Conservation (phyloP, 2,797 vertebrate genomes). For the Avahi laniger region DNA sequence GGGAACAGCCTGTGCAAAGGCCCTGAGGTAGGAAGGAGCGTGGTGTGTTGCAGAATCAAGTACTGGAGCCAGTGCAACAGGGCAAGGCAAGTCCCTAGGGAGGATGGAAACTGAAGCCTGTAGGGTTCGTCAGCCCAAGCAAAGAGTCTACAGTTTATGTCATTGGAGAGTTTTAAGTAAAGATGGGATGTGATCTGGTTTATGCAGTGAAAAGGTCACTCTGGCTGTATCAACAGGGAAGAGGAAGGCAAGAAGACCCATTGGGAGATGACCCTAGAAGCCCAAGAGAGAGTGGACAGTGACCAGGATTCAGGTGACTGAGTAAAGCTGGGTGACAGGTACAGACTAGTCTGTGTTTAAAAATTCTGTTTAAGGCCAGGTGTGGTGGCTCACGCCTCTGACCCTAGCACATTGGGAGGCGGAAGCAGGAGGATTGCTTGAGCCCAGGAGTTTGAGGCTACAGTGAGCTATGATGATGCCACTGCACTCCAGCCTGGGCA, state of each 20-base stretch:
- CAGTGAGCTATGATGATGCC: no score
- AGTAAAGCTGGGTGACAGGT: fast-evolving
- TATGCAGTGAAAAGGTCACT: not conserved
- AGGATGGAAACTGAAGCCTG: not conserved
- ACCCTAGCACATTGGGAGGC: no score
- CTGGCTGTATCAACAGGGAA: not conserved
- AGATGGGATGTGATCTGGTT: not conserved
- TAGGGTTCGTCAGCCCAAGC: fast-evolving
- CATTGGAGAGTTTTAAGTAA: not conserved
- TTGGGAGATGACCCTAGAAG: fast-evolving
- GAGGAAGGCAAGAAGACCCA: fast-evolving
- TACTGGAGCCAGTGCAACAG: not conserved
- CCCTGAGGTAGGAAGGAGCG: not conserved
- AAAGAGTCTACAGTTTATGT: not conserved
- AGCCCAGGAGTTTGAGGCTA: no score
- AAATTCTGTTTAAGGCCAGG: no score
- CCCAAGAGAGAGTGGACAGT: not conserved
- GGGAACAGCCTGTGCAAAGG: not conserved
- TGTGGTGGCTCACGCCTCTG: no score
- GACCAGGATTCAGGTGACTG: not conserved
- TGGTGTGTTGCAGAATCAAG: not conserved
- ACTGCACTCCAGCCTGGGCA: no score
- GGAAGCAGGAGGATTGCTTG: no score
- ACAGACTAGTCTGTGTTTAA: not conserved
- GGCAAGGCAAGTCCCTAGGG: fast-evolving